Base-by-base conservation (phyloP, 1,140 invertebrate species). In the Panulirus ornatus region DNA sequence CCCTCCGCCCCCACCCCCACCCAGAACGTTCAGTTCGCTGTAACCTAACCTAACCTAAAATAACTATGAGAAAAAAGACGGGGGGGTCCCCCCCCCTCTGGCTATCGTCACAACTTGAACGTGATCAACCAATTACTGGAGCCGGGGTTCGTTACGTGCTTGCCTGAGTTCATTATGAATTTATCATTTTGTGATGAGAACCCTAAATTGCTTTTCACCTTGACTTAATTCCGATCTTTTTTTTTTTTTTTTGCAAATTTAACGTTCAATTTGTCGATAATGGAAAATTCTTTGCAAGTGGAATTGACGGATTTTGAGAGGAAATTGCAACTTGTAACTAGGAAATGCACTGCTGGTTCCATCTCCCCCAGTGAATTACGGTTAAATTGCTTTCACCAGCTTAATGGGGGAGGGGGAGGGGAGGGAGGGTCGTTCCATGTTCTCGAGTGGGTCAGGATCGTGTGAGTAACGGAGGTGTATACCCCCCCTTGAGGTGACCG, bases 281-380 rank as follows among this genome's bases (percentile, higher is more conserved):
- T 84, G 83, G 83, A 84, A n/a, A 84, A 84, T 73, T 84, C 83
- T 84, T 73, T 73, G 83, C 66, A 51, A 84, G 40, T 84, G 83
- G 70, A 84, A 84, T 84, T 84, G 83, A n/a, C 83, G 73, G 83
- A 84, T 84, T 84, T 84, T 84, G 83, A 42, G 34, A 73, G 83
- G 83, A 84, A 84, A 84, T 84, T 84, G 44, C 83, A 51, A 63
- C 14, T 40, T 73, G 66, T 70, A 44, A 71, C 19, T 66, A 84
- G 83, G 83, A 84, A 84, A 73, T 84, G 66, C 40, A 34, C 8
- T 40, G 83, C 27, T 19, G 44, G 36, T 70, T 42, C 83, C 83
- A 84, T 84, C 63, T 84, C 78, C 82, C 82, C 30, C 42, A 22
- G 83, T 73, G 83, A 73, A 73, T 84, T 84, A 84, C 44, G 8